A percentile compares a stretch with the other conserved stretches of the same genome.
phyloP scores from a whole-genome alignment of 2,113 vertebrate species.

The Galemys pyrenaicus region DNA sequence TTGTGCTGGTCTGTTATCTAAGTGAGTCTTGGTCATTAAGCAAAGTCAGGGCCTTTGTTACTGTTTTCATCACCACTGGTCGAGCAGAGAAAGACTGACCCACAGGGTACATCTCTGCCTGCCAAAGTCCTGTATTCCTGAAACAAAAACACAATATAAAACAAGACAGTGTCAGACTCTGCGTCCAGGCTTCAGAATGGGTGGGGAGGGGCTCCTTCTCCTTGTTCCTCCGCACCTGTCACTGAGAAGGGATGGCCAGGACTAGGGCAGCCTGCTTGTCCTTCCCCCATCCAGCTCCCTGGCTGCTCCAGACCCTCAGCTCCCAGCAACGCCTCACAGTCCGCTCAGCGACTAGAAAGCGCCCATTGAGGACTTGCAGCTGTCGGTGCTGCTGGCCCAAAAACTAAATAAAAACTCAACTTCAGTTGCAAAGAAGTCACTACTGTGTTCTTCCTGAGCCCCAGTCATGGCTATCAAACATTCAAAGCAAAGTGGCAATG shows the following conservation, averaged over 20 bases:
- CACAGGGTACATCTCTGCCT: conserved; percentile 39
- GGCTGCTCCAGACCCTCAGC: conserved; percentile 15
- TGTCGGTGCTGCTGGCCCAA: conserved; percentile 69
- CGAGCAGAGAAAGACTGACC: conserved; percentile 49
- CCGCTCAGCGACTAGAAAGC: conserved; percentile 73
- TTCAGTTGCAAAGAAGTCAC: conserved; percentile 71
- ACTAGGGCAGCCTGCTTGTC: not conserved
- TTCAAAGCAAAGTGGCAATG: conserved; percentile 72
- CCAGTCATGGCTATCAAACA: conserved; percentile 71
- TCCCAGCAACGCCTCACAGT: conserved; percentile 52
- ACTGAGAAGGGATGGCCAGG: not conserved
- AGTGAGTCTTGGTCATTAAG: conserved; percentile 56
- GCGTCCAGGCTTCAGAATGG: not conserved
- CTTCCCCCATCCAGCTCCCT: not conserved
- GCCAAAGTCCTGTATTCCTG: conserved; percentile 5
- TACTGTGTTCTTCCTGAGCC: conserved; percentile 72
- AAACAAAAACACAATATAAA: conserved; percentile 63
- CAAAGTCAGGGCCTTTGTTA: conserved; percentile 67
- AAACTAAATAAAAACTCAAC: conserved; percentile 73
- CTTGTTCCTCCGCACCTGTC: conserved; percentile 67
- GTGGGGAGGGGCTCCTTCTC: not conserved
- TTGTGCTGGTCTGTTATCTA: conserved; percentile 16
- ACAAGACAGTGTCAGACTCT: conserved; percentile 1
- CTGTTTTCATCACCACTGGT: conserved; percentile 20
- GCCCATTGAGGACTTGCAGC: conserved; percentile 76